These are phyloP conservation scores for Calosoma granatense DNA, from an alignment of 1,140 invertebrate genomes.

Conservation along the genomic window DNA sequence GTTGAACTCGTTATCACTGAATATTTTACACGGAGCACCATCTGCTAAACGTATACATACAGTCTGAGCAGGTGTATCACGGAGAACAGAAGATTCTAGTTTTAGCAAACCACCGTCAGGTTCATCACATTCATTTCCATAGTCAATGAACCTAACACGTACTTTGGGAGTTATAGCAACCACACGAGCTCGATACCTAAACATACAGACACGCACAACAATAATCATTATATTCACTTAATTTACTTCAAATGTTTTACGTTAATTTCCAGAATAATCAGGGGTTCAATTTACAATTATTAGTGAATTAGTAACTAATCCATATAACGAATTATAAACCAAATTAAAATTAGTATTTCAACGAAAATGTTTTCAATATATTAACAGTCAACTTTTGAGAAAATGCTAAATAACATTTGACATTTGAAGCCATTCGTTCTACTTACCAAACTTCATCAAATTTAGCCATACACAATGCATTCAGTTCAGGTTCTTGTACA, in stretches of 20 bases:
- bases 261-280: not conserved
- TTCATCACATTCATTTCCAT: not conserved
- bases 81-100: not conserved
- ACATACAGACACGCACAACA: not conserved
- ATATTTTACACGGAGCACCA: not conserved
- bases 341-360: not conserved
- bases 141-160: conserved; percentile 1
- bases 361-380: not conserved
- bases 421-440: no score
- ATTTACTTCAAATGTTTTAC: not conserved
- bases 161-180: not conserved
- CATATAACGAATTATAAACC: not conserved
- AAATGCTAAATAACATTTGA: no score
- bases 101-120: not conserved
- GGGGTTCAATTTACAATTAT: not conserved
- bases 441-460: no score
- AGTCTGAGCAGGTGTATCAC: not conserved
- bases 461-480: no score
- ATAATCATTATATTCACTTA: not conserved
- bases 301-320: not conserved
- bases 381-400: no score
- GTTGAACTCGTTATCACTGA: not conserved
- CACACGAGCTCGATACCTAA: not conserved
- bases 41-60: not conserved
- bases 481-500: no score